Conservation (phyloP, 1,140 invertebrate species). For the Arion vulgaris region DNA sequence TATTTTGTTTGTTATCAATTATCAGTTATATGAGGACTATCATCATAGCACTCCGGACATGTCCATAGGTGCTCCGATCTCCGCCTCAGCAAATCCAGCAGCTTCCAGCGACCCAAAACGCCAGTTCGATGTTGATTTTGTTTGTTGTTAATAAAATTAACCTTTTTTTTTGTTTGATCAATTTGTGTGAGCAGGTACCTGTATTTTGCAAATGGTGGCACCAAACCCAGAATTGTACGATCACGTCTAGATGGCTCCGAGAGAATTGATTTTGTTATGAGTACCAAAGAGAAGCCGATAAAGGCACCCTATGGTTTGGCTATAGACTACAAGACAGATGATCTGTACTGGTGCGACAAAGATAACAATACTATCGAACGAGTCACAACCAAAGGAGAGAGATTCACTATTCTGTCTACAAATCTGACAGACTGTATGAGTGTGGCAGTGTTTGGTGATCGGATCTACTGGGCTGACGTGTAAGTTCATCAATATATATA, state of each 20-base stretch:
- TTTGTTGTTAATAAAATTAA: too few relatives aligned
- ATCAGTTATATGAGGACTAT: too few relatives aligned
- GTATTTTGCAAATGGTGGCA: conserved; percentile 96
- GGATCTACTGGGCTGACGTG: conserved; percentile 78
- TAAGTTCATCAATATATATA: too few relatives aligned
- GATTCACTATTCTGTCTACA: conserved; percentile 76
- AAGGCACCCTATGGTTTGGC: conserved; percentile 77
- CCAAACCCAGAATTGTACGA: conserved; percentile 94
- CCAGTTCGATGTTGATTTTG: too few relatives aligned
- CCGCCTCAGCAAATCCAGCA: too few relatives aligned
- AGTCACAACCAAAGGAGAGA: conserved; percentile 46
- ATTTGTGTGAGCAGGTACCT: conserved; percentile 75
- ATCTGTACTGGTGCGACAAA: conserved; percentile 96
- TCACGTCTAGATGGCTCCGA: conserved; percentile 93
- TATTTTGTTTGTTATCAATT: too few relatives aligned
- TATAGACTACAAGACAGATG: conserved; percentile 85
- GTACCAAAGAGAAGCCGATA: conserved; percentile 54
- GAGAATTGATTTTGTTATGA: conserved; percentile 76
- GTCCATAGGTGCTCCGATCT: too few relatives aligned
- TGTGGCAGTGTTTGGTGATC: conserved; percentile 74
- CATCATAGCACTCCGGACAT: too few relatives aligned
- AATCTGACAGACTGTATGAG: conserved; percentile 72
- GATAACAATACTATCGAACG: conserved; percentile 67
- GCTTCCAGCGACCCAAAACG: too few relatives aligned
- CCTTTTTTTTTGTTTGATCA: too few relatives aligned